A percentile compares a stretch with the other conserved stretches of the same genome.
Evolutionary conservation across 1,140 invertebrate genomes (phyloP).

Genomic region (Druon quercuslanigerum): DNA sequence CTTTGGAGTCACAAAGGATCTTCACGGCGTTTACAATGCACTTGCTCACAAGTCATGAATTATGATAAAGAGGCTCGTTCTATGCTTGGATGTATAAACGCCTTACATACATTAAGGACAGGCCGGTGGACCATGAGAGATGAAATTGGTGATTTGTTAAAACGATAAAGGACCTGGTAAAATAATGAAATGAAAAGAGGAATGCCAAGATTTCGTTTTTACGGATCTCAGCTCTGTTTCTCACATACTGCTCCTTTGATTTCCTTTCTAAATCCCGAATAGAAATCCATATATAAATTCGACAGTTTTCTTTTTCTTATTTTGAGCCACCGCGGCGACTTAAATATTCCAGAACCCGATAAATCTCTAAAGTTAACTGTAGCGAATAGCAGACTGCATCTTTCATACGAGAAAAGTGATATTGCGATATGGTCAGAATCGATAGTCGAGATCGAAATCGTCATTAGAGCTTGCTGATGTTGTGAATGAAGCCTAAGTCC

Average conservation of each 20-base stretch:
- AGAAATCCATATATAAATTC: no score
- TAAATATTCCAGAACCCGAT: no score
- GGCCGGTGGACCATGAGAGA: conserved; percentile 55
- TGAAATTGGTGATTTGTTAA: conserved; percentile 16
- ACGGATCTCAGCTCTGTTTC: neutral
- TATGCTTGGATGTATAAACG: conserved; percentile 52
- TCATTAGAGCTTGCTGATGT: neutral
- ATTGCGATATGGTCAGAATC: neutral
- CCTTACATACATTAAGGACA: conserved; percentile 60
- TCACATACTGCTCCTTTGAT: neutral
- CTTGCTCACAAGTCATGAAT: conserved; percentile 54
- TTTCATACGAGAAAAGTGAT: no score
- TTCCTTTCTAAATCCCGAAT: neutral
- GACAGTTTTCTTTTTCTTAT: no score
- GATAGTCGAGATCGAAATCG: neutral
- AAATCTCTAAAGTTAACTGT: no score
- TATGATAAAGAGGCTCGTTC: conserved; percentile 62
- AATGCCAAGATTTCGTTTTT: neutral
- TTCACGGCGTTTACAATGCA: conserved; percentile 47
- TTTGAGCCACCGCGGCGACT: no score
- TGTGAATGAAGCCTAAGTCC: conserved; percentile 10
- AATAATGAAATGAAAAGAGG: neutral
- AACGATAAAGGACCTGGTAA: conserved; percentile 9
- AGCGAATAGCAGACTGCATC: no score
- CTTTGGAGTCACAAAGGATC: neutral